Evolutionary conservation across 2,888 invertebrate genomes (phyloP), one percentile per base, ranked within the genome.

Genomic region (Oscheius myriophilus): DNA sequence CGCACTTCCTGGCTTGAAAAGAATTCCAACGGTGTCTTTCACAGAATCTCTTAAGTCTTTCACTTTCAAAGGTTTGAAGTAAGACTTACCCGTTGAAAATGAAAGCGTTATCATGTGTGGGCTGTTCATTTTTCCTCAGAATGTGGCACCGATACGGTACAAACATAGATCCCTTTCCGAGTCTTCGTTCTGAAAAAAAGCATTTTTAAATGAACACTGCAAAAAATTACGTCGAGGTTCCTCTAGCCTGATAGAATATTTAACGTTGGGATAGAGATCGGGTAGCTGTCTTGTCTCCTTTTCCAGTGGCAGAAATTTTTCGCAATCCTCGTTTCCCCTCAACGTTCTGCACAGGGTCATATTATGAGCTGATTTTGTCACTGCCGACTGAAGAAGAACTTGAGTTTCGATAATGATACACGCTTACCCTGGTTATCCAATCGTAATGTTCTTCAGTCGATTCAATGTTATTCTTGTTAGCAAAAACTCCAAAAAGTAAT

Each of bases 211-310:
- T 18, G 3, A 46, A 11, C 12, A 3, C 4, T 18, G n/a, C 16
- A 16, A 46, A 46, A 46, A 11, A 16, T 46, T 46, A 46, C 46
- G 3, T 46, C 18, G 16, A 18, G 46, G 46, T 11, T 46, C 46
- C 46, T 46, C 46, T 12, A 46, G 46, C 46, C 18, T 46, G n/a
- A 46, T 18, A 18, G 18, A 46, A 46, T 46, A 46, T 46, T 46
- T 46, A 16, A 46, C 46, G 18, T 46, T 16, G 18, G 46, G 46
- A 46, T 16, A 46, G 3, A 46, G 46, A 18, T 16, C 16, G n/a
- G 18, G 16, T 46, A 18, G n/a, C n/a, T 18, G n/a, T 11, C n/a
- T 2, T 3, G 46, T 46, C 18, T 16, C 18, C 11, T 46, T 46
- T 16, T 16, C 46, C n/a, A 46, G 46, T 4, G 46, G 46, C 16